Base-by-base conservation (phyloP, 2,113 vertebrate species). In the Bambusicola thoracicus region DNA sequence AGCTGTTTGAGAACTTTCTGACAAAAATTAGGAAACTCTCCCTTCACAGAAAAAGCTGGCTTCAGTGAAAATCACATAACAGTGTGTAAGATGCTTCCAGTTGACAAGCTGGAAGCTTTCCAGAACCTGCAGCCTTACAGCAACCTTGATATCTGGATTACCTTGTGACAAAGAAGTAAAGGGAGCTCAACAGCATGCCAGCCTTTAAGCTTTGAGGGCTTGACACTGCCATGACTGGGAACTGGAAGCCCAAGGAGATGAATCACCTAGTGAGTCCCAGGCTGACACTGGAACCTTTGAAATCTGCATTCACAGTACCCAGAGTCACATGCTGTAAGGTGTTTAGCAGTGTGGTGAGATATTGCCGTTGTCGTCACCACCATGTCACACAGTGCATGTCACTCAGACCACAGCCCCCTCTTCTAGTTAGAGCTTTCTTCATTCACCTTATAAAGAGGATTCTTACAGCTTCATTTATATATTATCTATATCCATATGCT, bases 351-450 rank as follows among this genome's bases (percentile, higher is more conserved):
- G 16, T 2, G 7, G 34, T 14, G 67, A 25, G 56, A 53, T 11
- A 75, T 0, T 10, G 59, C 36, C 3, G 1, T 59, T 44, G 29
- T 67, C 16, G 13, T 8, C 6, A 5, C 32, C 1, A 0, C 4
- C 2, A 1, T 3, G 11, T 38, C 49, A 16, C 14, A 4, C 14
- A 16, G 43, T 21, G 40, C 65, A 10, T 2, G 34, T 13, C 22
- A 19, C 20, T 13, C 30, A 2, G 2, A 8, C 38, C 3, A 8
- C 34, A 59, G 48, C 25, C 21, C 32, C 36, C n/a, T 48, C 27
- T 6, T 24, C 66, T 14, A 59, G 27, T 2, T 6, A 13, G 30
- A 41, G 18, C 29, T 72, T 44, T 62, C 32, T 30, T 14, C 0
- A 5, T n/a, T 14, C 0, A 6, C 63, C 65, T 53, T 81, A 38